phyloP scores from a whole-genome alignment of 1,140 invertebrate species.

The Eurosta solidaginis region DNA sequence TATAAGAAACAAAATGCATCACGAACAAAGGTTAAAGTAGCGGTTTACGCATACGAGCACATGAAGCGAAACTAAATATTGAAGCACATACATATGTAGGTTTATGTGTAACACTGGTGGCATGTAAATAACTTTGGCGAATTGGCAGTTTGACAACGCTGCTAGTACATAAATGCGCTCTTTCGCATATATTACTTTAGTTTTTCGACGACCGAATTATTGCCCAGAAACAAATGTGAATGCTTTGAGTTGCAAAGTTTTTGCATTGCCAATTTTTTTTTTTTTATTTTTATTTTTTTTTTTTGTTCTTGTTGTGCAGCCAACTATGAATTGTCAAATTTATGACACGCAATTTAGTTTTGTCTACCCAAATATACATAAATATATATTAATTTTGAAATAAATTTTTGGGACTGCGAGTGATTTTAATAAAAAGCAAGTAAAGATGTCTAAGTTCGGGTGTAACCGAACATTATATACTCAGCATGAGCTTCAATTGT shows the following conservation, averaged over 20 bases:
- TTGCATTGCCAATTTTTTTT: constrained; percentile 6
- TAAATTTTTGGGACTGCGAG: too few species aligned
- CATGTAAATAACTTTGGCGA: background rate
- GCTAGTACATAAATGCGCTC: background rate
- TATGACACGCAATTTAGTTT: background rate
- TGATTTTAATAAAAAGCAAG: too few species aligned
- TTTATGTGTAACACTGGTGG: background rate
- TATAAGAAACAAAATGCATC: constrained; percentile 20
- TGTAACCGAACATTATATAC: too few species aligned
- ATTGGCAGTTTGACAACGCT: background rate
- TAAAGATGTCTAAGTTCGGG: too few species aligned
- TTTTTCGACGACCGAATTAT: background rate
- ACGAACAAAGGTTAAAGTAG: background rate
- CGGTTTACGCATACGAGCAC: too few species aligned
- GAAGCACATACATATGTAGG: background rate
- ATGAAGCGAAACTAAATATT: too few species aligned
- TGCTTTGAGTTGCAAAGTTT: background rate
- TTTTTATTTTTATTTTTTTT: too few species aligned
- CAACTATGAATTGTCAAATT: background rate
- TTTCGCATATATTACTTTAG: background rate
- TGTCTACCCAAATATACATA: background rate
- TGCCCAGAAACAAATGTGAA: constrained; percentile 1
- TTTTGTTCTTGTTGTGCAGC: too few species aligned
- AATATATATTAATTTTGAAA: background rate
- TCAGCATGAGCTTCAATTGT: too few species aligned